phyloP scores from a whole-genome alignment of 2,888 invertebrate species.

The Xanthorhoe designata region DNA sequence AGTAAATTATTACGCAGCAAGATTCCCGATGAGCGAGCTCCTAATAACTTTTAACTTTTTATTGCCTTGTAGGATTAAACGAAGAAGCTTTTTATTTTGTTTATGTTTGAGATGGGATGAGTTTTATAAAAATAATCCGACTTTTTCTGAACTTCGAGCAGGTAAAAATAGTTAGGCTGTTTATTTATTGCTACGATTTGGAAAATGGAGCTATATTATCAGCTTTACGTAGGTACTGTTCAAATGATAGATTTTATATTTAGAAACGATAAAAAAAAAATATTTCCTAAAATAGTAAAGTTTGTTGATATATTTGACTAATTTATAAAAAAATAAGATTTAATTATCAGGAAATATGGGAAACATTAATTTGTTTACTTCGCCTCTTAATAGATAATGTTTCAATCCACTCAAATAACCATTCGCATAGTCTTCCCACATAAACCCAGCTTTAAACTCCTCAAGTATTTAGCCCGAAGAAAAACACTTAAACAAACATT shows the following conservation, averaged over 20 bases:
- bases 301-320: too few relatives aligned
- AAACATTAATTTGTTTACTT: conserved; percentile 4
- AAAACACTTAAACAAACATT: conserved; percentile 78
- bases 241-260: neutral
- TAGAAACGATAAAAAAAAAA: too few relatives aligned
- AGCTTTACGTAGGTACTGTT: neutral
- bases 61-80: conserved; percentile 69
- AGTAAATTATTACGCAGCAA: conserved; percentile 82
- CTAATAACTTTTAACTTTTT: conserved; percentile 82
- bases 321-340: too few relatives aligned
- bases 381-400: conserved; percentile 8
- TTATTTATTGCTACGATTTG: neutral
- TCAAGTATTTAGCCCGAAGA: conserved; percentile 54
- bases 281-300: too few relatives aligned
- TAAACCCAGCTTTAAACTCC: conserved; percentile 38
- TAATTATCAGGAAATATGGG: too few relatives aligned
- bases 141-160: conserved; percentile 10
- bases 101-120: conserved; percentile 39
- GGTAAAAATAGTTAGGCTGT: conserved; percentile 17
- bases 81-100: conserved; percentile 56
- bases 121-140: conserved; percentile 32
- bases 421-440: conserved; percentile 29
- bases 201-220: neutral
- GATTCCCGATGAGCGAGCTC: conserved; percentile 78
- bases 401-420: conserved; percentile 27